Evolutionary conservation across 2,888 invertebrate species (phyloP).

Genomic region (Dryadula phaetusa): DNA sequence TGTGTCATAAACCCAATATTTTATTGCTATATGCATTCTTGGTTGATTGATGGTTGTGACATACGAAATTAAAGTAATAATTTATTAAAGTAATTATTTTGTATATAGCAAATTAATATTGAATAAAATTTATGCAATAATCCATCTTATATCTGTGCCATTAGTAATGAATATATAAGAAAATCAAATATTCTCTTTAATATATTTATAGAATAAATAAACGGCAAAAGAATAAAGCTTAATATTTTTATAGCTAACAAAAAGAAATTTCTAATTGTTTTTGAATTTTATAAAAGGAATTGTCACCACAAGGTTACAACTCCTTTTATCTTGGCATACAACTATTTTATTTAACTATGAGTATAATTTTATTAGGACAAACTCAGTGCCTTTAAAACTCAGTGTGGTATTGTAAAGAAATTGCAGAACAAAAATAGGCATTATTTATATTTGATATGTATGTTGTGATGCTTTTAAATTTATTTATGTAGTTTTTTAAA

Average conservation of each 20-base stretch:
- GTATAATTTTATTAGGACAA: too few relatives aligned
- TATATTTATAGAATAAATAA: background rate
- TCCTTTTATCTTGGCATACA: too few relatives aligned
- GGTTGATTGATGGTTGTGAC: constrained; percentile 29
- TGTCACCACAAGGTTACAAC: too few relatives aligned
- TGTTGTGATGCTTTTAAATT: constrained; percentile 5
- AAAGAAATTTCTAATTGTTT: too few relatives aligned
- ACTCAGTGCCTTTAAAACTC: too few relatives aligned
- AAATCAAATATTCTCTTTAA: background rate
- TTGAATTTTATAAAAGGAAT: too few relatives aligned
- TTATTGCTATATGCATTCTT: constrained; percentile 6
- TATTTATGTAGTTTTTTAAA: background rate
- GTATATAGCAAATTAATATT: constrained; percentile 44
- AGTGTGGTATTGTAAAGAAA: too few relatives aligned
- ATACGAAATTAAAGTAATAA: constrained; percentile 39
- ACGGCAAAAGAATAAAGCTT: background rate
- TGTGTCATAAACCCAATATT: constrained; percentile 9
- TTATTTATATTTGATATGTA: constrained; percentile 10
- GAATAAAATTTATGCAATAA: constrained; percentile 40
- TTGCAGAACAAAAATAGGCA: background rate
- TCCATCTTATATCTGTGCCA: constrained; percentile 29
- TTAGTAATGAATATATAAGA: constrained; percentile 25
- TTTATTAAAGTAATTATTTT: constrained; percentile 38
- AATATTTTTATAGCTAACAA: too few relatives aligned
- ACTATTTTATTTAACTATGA: too few relatives aligned